phyloP scores from a whole-genome alignment of 2,888 invertebrate species.

The Ceriagrion tenellum region DNA sequence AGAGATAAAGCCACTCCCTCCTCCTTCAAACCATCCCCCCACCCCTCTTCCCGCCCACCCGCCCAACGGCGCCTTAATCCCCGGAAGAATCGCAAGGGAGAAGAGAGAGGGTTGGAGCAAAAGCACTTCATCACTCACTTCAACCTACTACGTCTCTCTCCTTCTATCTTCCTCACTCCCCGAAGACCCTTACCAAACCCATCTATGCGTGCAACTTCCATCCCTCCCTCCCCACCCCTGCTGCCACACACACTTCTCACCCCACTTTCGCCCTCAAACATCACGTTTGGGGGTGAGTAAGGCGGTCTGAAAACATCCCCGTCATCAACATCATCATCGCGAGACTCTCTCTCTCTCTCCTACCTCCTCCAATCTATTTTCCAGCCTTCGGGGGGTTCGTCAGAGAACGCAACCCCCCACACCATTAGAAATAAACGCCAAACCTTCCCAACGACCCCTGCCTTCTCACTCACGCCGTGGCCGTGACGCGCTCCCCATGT shows the following conservation, averaged over 20 bases:
- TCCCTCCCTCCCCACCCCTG: not conserved
- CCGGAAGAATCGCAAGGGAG: not conserved
- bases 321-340: conserved; percentile 49
- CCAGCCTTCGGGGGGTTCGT: not conserved
- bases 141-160: not conserved
- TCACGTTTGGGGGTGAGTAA: not conserved
- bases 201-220: conserved; percentile 30
- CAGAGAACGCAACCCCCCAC: conserved; percentile 37
- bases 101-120: conserved; percentile 23
- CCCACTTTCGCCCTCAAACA: not conserved
- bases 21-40: no score
- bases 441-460: not conserved
- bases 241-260: no score
- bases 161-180: not conserved
- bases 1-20: conserved; percentile 16
- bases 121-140: conserved; percentile 57
- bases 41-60: no score
- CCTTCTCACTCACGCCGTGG: not conserved
- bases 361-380: conserved; percentile 31
- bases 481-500: not conserved
- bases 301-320: conserved; percentile 61
- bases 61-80: conserved; percentile 38
- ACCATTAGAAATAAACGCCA: not conserved
- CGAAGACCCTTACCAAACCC: not conserved
- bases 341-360: not conserved